phyloP scores from a whole-genome alignment of 2,113 vertebrate species.

The Anas platyrhynchos region DNA sequence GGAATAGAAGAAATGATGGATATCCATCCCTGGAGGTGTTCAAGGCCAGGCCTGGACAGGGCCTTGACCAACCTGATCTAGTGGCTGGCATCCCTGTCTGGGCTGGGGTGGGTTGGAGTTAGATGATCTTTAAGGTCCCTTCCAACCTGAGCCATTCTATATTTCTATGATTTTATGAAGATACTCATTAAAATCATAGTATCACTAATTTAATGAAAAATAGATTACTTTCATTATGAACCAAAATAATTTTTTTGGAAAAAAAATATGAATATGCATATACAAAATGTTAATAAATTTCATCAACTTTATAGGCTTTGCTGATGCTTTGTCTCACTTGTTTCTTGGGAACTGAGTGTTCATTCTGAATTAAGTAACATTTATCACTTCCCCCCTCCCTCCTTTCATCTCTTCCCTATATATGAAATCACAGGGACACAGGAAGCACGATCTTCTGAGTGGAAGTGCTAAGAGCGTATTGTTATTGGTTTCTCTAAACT shows the following conservation, averaged over 20 bases:
- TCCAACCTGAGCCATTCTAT: no score
- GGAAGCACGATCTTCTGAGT: background rate
- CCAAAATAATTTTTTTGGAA: background rate
- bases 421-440: background rate
- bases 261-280: background rate
- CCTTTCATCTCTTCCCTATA: background rate
- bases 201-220: background rate
- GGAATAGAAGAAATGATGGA: no score
- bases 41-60: no score
- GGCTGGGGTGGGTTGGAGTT: no score
- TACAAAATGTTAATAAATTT: background rate
- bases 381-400: background rate
- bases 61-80: no score
- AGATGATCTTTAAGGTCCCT: no score
- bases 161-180: no score
- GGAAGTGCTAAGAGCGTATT: fast-evolving
- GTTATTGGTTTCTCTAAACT: background rate
- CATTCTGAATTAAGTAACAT: background rate
- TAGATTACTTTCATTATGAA: background rate
- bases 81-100: no score
- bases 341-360: background rate
- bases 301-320: background rate
- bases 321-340: background rate
- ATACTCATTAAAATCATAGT: background rate
- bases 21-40: no score